phyloP scores from a whole-genome alignment of 2,797 vertebrate genomes.

The Enteromius unitaeniatus region DNA sequence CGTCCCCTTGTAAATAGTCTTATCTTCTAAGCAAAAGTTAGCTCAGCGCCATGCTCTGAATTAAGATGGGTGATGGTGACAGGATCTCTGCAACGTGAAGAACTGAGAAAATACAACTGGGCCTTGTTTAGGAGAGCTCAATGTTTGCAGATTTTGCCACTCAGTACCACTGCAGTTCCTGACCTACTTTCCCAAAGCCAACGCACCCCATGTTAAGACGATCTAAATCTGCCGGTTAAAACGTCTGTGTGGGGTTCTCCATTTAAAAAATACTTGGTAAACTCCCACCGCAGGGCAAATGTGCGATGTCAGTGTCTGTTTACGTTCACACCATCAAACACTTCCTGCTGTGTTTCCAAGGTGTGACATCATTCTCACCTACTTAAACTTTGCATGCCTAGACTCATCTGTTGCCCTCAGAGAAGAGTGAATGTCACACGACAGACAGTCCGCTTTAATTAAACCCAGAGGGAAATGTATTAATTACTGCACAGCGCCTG shows the following conservation, averaged over 20 bases:
- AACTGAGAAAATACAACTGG: slow-evolving; percentile 13
- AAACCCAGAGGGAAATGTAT: slow-evolving; percentile 78
- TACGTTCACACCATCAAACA: slow-evolving; percentile 35
- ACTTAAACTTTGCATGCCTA: slow-evolving; percentile 68
- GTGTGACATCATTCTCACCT: slow-evolving; percentile 53
- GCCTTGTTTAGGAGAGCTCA: slow-evolving; percentile 10
- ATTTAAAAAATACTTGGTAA: background rate
- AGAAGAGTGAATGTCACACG: slow-evolving; percentile 68
- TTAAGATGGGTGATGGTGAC: slow-evolving; percentile 2
- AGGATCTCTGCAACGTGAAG: slow-evolving; percentile 13
- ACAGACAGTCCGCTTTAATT: slow-evolving; percentile 78
- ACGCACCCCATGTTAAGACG: background rate
- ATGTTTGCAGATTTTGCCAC: slow-evolving; percentile 28
- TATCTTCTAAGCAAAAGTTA: slow-evolving; percentile 78
- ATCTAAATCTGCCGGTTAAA: slow-evolving; percentile 19
- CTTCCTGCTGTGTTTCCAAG: slow-evolving; percentile 27
- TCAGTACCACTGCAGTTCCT: slow-evolving; percentile 15
- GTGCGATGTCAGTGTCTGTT: slow-evolving; percentile 16
- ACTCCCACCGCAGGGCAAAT: background rate
- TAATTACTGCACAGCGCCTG: slow-evolving; percentile 70
- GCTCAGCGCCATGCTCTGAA: slow-evolving; percentile 49
- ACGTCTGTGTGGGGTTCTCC: background rate
- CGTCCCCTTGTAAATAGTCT: slow-evolving; percentile 77
- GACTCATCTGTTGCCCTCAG: slow-evolving; percentile 59
- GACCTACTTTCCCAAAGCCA: slow-evolving; percentile 40